Conservation (phyloP, 2,797 vertebrate species). For the Todus mexicanus region DNA sequence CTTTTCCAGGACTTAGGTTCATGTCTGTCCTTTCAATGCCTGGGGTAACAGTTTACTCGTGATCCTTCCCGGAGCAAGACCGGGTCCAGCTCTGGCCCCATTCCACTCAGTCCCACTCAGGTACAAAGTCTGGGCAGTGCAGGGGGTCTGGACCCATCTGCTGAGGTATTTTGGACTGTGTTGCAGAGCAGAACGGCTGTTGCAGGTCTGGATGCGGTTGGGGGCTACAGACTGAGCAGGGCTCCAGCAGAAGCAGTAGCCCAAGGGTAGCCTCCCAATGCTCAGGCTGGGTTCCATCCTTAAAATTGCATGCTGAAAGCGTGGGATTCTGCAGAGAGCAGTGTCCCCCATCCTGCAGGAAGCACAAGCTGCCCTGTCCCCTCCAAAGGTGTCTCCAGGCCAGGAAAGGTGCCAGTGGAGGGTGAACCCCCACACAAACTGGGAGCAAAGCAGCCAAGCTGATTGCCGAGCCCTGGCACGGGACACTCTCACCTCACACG, state of each 20-base stretch:
- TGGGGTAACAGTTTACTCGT: background rate
- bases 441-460: background rate
- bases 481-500: background rate
- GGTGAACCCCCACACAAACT: background rate
- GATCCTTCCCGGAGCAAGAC: background rate
- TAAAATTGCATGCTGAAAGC: background rate
- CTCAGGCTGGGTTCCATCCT: background rate
- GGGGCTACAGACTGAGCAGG: background rate
- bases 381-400: background rate
- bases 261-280: background rate
- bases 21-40: background rate
- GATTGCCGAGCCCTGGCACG: background rate
- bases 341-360: background rate
- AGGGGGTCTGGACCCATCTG: background rate
- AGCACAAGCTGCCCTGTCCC: background rate
- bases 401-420: background rate
- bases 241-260: background rate
- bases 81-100: background rate
- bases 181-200: background rate
- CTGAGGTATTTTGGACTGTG: background rate
- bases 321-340: background rate
- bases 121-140: background rate
- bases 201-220: background rate
- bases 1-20: background rate
- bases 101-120: accelerated